Evolutionary conservation across 2,888 invertebrate genomes (phyloP).

Genomic region (Agonopterix subpropinquella): DNA sequence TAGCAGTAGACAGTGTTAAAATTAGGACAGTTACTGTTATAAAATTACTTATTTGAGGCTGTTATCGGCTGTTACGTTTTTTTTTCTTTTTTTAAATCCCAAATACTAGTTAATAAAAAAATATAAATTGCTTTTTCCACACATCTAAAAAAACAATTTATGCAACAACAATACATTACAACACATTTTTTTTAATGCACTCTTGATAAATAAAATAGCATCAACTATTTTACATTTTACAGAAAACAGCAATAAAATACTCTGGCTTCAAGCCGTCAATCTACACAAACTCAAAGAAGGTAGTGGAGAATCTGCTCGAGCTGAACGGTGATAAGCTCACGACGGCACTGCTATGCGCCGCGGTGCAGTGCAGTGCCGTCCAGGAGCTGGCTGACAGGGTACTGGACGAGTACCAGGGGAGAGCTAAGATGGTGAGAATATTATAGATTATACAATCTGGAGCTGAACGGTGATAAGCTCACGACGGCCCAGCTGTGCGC

Average conservation of each 20-base stretch:
- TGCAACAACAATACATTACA: too few relatives aligned
- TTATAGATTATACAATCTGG: conserved; percentile 66
- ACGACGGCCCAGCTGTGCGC: conserved; percentile 75
- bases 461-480: conserved; percentile 67
- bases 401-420: conserved; percentile 63
- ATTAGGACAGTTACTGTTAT: too few relatives aligned
- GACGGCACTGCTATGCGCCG: conserved; percentile 73
- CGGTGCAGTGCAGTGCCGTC: conserved; percentile 64
- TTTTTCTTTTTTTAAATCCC: too few relatives aligned
- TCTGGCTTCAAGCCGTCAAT: conserved; percentile 72
- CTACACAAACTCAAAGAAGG: conserved; percentile 74
- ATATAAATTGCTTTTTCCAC: too few relatives aligned
- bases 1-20: too few relatives aligned
- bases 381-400: conserved; percentile 71
- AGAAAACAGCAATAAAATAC: conserved; percentile 76
- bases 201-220: too few relatives aligned
- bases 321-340: conserved; percentile 68
- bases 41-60: too few relatives aligned
- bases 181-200: not conserved
- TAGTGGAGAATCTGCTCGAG: conserved; percentile 77
- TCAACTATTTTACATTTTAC: conserved; percentile 16
- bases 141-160: too few relatives aligned
- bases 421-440: conserved; percentile 49
- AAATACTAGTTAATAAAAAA: too few relatives aligned
- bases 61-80: too few relatives aligned